phyloP scores from a whole-genome alignment of 2,888 invertebrate genomes.

The Amiota mariae region DNA sequence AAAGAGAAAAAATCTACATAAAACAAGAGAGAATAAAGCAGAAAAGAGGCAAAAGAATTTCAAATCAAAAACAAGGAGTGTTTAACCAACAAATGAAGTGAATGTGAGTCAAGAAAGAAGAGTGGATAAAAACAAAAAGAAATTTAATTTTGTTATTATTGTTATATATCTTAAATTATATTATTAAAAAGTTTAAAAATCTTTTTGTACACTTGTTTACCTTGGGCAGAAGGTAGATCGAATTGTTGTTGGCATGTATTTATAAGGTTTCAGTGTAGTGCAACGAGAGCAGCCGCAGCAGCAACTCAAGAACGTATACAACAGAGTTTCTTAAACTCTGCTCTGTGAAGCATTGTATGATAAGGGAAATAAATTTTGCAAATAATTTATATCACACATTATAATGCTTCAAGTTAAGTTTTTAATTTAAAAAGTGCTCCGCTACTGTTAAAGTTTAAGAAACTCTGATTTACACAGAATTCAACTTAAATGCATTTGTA shows the following conservation, averaged over 20 bases:
- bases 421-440: too few species aligned
- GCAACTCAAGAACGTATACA: not conserved
- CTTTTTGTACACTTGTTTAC: not conserved
- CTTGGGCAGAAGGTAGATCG: not conserved
- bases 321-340: not conserved
- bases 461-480: not conserved
- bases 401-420: too few species aligned
- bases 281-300: slow-evolving; percentile 3
- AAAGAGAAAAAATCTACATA: not conserved
- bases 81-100: not conserved
- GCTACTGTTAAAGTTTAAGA: too few species aligned
- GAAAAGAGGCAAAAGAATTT: not conserved
- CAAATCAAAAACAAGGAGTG: not conserved
- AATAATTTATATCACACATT: too few species aligned
- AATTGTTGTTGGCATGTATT: slow-evolving; percentile 3
- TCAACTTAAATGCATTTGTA: not conserved
- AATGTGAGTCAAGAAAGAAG: slow-evolving; percentile 1
- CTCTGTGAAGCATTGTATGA: too few species aligned
- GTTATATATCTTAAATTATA: not conserved
- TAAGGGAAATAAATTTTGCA: too few species aligned
- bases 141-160: too few species aligned
- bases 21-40: slow-evolving; percentile 4
- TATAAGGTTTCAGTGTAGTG: slow-evolving; percentile 12
- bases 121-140: not conserved
- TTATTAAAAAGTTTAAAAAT: not conserved